Base-by-base conservation (phyloP, 2,888 invertebrate species). In the Mesochorus sp. region DNA sequence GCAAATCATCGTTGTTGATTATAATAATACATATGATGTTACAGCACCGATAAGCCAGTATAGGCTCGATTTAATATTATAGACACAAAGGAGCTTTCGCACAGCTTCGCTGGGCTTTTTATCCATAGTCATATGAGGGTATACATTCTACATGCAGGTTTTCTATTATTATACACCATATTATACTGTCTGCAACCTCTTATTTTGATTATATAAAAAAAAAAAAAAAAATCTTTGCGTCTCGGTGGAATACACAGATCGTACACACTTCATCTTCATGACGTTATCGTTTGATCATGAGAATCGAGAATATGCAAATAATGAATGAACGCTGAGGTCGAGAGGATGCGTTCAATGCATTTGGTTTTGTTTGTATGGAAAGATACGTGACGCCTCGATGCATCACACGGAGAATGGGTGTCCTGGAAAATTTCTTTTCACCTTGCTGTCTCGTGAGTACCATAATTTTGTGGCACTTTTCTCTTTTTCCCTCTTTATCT, bases 221-320 rank as follows among this genome's bases (percentile, higher is more conserved):
- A 62, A 14, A 19, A 31, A 76, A n/a, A 31, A 31, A 67, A 64
- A 34, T 47, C 39, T 19, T 57, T 12, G 62, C 26, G 62, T 24
- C 28, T 28, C 72, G 26, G n/a, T 37, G 10, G 24, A 73, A 66
- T 47, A 31, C 21, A 31, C 19, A 47, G 21, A 47, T 39, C 14
- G 24, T n/a, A 44, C 28, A 49, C 17, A 24, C 17, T 19, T n/a
- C n/a, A 34, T 55, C 55, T 42, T 6, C 39, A 10, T 42, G 66
- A 66, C 71, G 76, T 66, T 76, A 76, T 76, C 64, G 53, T 66
- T 71, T 34, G 66, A 76, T 76, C 72, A 72, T 72, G 71, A 72
- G 66, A 76, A 76, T 67, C 24, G 26, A 67, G 61, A 67, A 72
- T 71, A 72, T 61, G 71, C 66, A 67, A 72, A 76, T 76, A 67